Conservation (phyloP, 2,888 invertebrate species). For the Phymatocera aterrima region DNA sequence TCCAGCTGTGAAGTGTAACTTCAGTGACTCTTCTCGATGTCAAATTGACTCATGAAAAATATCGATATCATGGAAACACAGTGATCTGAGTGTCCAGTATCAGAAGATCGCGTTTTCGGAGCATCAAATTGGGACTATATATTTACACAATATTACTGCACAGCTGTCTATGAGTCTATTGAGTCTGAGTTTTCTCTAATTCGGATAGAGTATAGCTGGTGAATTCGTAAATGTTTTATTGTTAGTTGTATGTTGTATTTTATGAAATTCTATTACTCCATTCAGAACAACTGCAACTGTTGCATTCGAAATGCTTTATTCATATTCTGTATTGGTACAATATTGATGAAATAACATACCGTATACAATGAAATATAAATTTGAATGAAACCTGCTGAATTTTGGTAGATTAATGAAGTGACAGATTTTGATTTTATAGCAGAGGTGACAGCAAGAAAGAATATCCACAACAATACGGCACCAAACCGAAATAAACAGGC, state of each 20-base stretch:
- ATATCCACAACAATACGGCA: no score
- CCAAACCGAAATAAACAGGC: background rate
- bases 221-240: no score
- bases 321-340: background rate
- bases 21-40: background rate
- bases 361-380: slow-evolving; percentile 16
- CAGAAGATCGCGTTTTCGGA: background rate
- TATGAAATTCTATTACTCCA: background rate
- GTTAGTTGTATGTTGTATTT: background rate
- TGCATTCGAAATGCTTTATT: background rate
- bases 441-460: background rate
- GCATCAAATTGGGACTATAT: background rate
- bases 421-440: no score
- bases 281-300: slow-evolving; percentile 1
- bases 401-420: background rate
- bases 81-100: background rate
- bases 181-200: no score
- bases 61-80: no score
- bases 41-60: background rate
- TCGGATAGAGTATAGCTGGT: no score
- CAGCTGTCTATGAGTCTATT: no score
- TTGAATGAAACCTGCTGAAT: background rate
- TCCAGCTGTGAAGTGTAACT: background rate
- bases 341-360: background rate
- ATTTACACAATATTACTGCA: no score